Conservation (phyloP, 2,113 vertebrate genomes). For the Galbula dea region DNA sequence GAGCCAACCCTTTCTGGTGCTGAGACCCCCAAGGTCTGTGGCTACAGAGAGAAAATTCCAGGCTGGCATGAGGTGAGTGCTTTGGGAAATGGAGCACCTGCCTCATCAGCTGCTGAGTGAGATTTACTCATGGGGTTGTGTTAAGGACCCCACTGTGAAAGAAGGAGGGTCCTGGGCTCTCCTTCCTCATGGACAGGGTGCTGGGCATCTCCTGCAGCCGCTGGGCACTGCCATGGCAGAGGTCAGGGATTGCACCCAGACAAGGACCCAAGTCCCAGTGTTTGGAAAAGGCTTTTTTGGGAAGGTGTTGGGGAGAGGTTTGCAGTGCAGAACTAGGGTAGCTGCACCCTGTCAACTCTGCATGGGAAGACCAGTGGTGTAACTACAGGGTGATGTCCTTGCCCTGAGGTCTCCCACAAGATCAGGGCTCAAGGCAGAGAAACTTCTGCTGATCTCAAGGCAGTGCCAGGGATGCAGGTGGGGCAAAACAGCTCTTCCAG, state of each 20-base stretch:
- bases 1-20: not conserved
- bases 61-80: rapidly evolving
- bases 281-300: not conserved
- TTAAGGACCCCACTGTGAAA: not conserved
- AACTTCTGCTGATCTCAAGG: not conserved
- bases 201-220: not conserved
- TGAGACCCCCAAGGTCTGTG: not conserved
- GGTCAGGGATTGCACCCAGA: not conserved
- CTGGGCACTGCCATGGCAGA: not conserved
- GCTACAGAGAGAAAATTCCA: not conserved
- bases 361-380: not conserved
- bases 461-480: rapidly evolving
- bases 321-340: too few relatives aligned
- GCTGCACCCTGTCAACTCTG: not conserved
- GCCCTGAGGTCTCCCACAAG: not conserved
- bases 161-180: not conserved
- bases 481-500: not conserved
- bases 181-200: rapidly evolving
- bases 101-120: not conserved
- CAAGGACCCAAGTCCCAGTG: rapidly evolving
- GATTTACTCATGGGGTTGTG: rapidly evolving
- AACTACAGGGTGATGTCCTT: not conserved
- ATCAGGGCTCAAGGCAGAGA: not conserved
- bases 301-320: not conserved
- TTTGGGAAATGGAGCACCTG: not conserved